Conservation (phyloP, 2,888 invertebrate species). For the Lepidonotus clava region DNA sequence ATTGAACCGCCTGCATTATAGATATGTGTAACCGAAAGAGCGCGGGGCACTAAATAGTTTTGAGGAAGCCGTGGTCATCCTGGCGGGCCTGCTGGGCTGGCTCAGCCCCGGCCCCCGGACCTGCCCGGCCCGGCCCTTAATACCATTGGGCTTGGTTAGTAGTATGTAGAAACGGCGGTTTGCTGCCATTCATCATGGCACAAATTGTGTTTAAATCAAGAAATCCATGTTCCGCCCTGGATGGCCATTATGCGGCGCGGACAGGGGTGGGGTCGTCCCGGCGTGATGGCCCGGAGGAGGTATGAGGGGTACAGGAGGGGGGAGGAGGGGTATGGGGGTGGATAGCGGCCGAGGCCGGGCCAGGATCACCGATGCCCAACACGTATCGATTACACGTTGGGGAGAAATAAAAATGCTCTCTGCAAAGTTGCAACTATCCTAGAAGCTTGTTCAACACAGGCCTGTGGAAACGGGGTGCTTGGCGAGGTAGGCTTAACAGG, state of each 20-base stretch:
- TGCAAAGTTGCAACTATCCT: constrained; percentile 3
- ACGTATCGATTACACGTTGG: constrained; percentile 35
- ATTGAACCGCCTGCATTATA: not conserved
- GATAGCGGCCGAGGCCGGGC: not conserved
- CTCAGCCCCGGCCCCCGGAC: not conserved
- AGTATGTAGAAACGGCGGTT: not conserved
- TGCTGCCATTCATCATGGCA: constrained; percentile 24
- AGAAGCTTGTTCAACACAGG: not conserved
- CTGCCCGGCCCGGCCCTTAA: not conserved
- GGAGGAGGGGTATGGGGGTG: not conserved
- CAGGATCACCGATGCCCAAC: constrained; percentile 2
- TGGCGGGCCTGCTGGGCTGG: not conserved
- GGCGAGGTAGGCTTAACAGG: not conserved
- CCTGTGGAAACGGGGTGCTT: not conserved
- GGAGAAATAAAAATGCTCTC: not conserved
- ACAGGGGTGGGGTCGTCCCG: not conserved
- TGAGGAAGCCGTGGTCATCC: not conserved
- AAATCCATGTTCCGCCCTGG: constrained; percentile 23
- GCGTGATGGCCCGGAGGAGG: not conserved
- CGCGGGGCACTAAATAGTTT: not conserved
- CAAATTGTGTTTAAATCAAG: constrained; percentile 50
- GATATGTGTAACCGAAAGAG: not conserved
- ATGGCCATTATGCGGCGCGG: not conserved
- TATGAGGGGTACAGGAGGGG: not conserved
- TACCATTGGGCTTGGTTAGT: not conserved